Conservation (phyloP, 2,113 vertebrate genomes). For the Myotis yumanensis region DNA sequence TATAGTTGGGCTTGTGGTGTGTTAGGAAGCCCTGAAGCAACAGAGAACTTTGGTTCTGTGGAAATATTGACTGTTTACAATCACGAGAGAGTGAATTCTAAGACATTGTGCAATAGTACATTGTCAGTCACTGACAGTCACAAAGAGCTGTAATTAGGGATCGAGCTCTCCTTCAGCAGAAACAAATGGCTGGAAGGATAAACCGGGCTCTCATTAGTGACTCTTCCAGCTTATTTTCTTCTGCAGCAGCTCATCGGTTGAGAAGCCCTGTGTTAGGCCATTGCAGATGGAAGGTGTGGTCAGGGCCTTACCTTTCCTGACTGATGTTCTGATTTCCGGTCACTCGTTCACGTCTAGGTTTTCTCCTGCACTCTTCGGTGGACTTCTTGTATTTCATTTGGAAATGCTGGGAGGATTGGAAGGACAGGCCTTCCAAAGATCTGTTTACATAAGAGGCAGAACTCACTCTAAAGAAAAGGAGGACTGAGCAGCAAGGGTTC, state of each 20-base stretch:
- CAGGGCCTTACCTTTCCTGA: not conserved
- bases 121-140: not conserved
- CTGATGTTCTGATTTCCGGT: not conserved
- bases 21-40: not conserved
- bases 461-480: not conserved
- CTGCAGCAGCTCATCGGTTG: not conserved
- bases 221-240: slow-evolving; percentile 12
- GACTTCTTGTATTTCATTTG: not conserved
- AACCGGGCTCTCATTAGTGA: not conserved
- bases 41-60: slow-evolving; percentile 23
- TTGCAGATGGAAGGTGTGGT: not conserved
- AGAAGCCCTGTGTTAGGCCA: not conserved
- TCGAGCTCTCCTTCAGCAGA: slow-evolving; percentile 1
- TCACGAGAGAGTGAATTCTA: slow-evolving; percentile 11
- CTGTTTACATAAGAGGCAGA: not conserved
- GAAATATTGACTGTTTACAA: slow-evolving; percentile 43
- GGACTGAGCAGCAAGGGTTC: not conserved
- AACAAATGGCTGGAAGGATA: slow-evolving; percentile 20
- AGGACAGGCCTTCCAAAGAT: not conserved
- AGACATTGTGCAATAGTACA: slow-evolving; percentile 50
- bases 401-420: not conserved
- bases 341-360: not conserved
- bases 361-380: not conserved
- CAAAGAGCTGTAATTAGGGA: slow-evolving; percentile 1
- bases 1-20: not conserved